These are phyloP conservation scores for Diaphora mendica DNA, from an alignment of 2,888 invertebrate genomes.

Conservation along the genomic window DNA sequence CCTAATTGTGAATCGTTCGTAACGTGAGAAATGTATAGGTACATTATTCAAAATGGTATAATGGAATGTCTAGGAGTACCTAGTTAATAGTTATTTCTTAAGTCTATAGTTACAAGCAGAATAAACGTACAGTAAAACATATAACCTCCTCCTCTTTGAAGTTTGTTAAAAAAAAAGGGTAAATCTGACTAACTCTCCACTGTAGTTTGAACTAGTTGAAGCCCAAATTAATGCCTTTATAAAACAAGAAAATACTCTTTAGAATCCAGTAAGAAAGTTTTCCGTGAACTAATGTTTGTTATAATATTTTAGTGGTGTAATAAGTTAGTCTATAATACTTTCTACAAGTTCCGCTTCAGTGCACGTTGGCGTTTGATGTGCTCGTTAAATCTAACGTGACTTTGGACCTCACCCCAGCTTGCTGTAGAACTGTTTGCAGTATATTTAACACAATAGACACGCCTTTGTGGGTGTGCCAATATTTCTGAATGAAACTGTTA, in stretches of 20 bases:
- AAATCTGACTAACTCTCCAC: neutral
- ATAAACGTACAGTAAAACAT: too few species aligned
- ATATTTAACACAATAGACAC: conserved; percentile 32
- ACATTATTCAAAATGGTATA: too few species aligned
- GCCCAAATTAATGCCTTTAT: neutral
- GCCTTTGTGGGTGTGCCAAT: conserved; percentile 34
- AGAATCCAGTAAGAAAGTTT: neutral
- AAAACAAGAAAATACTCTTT: neutral
- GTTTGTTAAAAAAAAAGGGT: neutral
- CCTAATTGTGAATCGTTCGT: too few species aligned
- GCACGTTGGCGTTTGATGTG: conserved; percentile 72
- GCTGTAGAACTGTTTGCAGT: conserved; percentile 32
- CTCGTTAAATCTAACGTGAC: conserved; percentile 69
- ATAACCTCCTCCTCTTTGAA: too few species aligned
- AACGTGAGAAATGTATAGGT: neutral
- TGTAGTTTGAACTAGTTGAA: neutral
- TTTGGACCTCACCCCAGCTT: conserved; percentile 46
- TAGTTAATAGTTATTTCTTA: neutral
- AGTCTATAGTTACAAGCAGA: neutral
- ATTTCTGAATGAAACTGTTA: conserved; percentile 35
- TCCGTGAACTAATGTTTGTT: neutral
- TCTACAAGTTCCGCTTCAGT: conserved; percentile 58
- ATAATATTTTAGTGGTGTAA: neutral
- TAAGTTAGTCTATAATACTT: conserved; percentile 36
- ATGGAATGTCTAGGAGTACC: neutral